Conservation (phyloP, 2,888 invertebrate species). For the Embidobia sp. region DNA sequence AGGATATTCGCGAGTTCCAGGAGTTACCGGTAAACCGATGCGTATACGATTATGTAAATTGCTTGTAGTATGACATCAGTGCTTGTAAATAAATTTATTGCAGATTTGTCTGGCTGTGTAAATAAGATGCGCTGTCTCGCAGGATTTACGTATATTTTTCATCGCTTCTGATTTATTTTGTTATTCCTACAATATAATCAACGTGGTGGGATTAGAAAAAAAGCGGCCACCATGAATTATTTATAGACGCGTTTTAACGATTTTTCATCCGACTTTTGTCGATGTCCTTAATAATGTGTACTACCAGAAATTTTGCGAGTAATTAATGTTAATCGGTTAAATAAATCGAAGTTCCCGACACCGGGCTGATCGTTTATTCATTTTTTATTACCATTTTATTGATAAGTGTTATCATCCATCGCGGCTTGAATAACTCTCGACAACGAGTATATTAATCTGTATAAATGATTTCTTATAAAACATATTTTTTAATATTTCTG, state of each 20-base stretch:
- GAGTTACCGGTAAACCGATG: slow-evolving; percentile 56
- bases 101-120: slow-evolving; percentile 63
- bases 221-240: slow-evolving; percentile 47
- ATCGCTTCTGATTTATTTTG: slow-evolving; percentile 63
- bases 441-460: too few relatives aligned
- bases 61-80: slow-evolving; percentile 64
- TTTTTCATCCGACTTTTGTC: slow-evolving; percentile 49
- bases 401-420: too few relatives aligned
- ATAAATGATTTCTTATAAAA: too few relatives aligned
- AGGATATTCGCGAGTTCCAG: slow-evolving; percentile 63
- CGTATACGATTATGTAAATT: slow-evolving; percentile 66
- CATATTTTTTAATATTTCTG: too few relatives aligned
- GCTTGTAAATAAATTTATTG: slow-evolving; percentile 66
- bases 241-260: slow-evolving; percentile 31
- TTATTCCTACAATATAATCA: slow-evolving; percentile 62
- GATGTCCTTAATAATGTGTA: slow-evolving; percentile 13
- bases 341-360: too few relatives aligned
- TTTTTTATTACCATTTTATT: too few relatives aligned
- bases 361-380: too few relatives aligned
- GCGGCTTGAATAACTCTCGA: too few relatives aligned
- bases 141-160: slow-evolving; percentile 60
- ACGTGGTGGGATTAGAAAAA: slow-evolving; percentile 45
- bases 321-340: slow-evolving; percentile 36
- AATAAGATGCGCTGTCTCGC: slow-evolving; percentile 60
- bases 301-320: slow-evolving; percentile 10